Conservation (phyloP, 1,140 invertebrate genomes). For the Lamellibrachia luymesi region DNA sequence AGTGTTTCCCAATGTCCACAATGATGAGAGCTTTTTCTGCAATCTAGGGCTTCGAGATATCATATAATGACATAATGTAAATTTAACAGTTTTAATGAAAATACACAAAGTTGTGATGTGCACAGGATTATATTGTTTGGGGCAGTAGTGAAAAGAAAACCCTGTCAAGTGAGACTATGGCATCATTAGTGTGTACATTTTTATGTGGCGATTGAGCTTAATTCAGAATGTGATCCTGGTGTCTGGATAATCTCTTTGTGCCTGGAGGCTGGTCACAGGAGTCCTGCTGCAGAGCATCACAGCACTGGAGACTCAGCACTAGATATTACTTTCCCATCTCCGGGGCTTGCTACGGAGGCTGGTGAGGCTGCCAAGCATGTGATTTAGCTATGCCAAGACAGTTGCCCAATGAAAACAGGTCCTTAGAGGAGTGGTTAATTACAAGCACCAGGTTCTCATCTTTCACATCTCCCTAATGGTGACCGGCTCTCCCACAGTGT, state of each 20-base stretch:
- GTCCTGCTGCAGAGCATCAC: not conserved
- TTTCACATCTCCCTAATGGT: not conserved
- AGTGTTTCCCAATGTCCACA: not conserved
- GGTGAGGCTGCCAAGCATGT: not conserved
- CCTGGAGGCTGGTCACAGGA: not conserved
- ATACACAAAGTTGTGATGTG: not conserved
- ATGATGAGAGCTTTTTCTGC: not conserved
- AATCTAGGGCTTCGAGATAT: not conserved
- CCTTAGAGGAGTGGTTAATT: conserved; percentile 4
- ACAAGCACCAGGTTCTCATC: not conserved
- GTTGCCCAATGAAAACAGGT: conserved; percentile 4
- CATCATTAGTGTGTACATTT: not conserved
- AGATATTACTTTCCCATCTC: not conserved
- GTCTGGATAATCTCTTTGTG: not conserved
- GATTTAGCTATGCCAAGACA: not conserved
- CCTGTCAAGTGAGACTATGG: too few species aligned
- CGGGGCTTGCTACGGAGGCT: not conserved
- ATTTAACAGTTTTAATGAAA: not conserved
- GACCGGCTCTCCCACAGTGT: not conserved
- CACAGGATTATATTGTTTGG: not conserved
- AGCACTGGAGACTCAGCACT: not conserved
- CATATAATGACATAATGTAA: not conserved
- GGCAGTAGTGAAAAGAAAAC: not conserved
- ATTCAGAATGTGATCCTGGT: not conserved
- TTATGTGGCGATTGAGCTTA: not conserved